Evolutionary conservation across 2,113 vertebrate species (phyloP).

Genomic region (Hippopotamus amphibius): DNA sequence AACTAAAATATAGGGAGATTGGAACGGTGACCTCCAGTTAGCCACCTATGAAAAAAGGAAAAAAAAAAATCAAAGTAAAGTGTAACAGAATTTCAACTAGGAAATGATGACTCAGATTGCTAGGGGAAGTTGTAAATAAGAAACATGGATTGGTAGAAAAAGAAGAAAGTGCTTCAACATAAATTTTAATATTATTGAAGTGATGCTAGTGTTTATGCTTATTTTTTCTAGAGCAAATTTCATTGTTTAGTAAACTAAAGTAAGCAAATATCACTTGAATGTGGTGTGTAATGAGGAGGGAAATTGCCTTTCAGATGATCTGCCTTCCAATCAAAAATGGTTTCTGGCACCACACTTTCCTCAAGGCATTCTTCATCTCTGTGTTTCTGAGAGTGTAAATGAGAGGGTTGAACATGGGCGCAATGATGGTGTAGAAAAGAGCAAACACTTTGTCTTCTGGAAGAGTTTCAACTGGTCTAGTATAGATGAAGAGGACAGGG

Average conservation of each 20-base stretch:
- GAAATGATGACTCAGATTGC: neutral
- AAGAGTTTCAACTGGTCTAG: neutral
- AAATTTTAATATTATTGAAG: neutral
- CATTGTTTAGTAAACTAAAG: neutral
- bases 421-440: constrained; percentile 51
- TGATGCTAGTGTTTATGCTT: neutral
- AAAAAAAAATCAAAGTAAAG: neutral
- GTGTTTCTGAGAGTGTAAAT: constrained; percentile 66
- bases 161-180: neutral
- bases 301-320: neutral
- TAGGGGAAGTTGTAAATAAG: neutral
- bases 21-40: neutral
- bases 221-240: neutral
- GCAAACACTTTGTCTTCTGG: constrained; percentile 69
- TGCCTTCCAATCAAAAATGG: neutral
- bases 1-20: neutral
- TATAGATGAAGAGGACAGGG: too few species aligned
- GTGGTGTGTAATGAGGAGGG: neutral
- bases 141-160: neutral
- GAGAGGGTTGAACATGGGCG: constrained; percentile 66
- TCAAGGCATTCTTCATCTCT: constrained; percentile 61
- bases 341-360: constrained; percentile 54
- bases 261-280: neutral
- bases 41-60: neutral
- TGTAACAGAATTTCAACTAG: neutral